Base-by-base conservation (phyloP, 2,888 invertebrate species). In the Pelosia muscerda region DNA sequence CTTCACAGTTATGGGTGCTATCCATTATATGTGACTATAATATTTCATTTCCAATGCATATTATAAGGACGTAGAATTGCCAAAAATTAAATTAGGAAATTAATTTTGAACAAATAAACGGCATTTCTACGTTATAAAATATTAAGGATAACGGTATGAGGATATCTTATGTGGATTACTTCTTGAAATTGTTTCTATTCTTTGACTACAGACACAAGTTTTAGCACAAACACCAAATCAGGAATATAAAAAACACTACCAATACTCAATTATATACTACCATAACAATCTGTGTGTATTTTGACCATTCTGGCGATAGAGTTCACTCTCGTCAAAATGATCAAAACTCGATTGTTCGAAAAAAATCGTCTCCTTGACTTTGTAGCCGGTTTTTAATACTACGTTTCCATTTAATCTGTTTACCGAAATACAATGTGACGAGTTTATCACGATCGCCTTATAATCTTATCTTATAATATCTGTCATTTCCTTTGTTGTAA, bases 381-480 rank as follows among this genome's bases (percentile, higher is more conserved):
- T 49, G 8, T 49, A 49, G 49, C 49, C n/a, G 49, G 49, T 49
- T 49, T n/a, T 49, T 49, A 49, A 49, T 55, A 26, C 0, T 34
- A n/a, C 13, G 19, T 56, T 25, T 28, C 28, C 13, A 23, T 19
- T 53, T 25, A 25, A 28, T 54, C 25, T 54, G 53, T 28, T 53
- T 53, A 54, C 65, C 23, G 11, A 31, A 25, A n/a, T 59, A 54
- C 23, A 59, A 25, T 23, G 42, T 57, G 57, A 64, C 28, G 26
- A 49, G 19, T 54, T 28, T 28, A 59, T 53, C 28, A 59, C 22
- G 59, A 65, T 53, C 11, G 25, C 54, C 31, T 63, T 9, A 54
- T 59, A 65, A 65, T 58, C 28, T 65, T 28, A 59, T 65, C 65
- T 53, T 65, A 6, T 19, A 53, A 65, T 28, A 28, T 26, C 42